These are phyloP conservation scores for Drosophila neoperkinsi DNA, from an alignment of 2,888 invertebrate species.

Conservation along the genomic window DNA sequence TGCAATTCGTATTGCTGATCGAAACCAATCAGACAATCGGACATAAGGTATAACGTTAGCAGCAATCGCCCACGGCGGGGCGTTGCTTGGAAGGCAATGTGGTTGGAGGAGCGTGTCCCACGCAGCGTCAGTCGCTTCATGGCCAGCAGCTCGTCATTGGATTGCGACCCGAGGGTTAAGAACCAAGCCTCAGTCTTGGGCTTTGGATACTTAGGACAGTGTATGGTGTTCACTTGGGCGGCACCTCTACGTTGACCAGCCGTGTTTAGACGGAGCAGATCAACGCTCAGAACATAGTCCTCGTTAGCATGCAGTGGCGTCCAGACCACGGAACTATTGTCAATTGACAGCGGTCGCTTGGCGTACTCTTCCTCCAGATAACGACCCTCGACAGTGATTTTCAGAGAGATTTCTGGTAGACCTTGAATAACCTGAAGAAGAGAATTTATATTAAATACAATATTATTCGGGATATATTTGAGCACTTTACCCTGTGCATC, in stretches of 20 bases:
- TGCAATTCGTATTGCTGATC: constrained; percentile 93
- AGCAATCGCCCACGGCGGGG: constrained; percentile 89
- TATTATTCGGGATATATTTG: not conserved
- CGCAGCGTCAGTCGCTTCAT: constrained; percentile 90
- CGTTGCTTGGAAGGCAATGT: constrained; percentile 88
- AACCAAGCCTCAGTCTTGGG: constrained; percentile 99
- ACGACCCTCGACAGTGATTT: constrained; percentile 87
- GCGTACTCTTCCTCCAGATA: constrained; percentile 81
- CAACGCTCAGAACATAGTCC: constrained; percentile 90
- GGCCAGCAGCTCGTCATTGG: constrained; percentile 90
- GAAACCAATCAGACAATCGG: constrained; percentile 96
- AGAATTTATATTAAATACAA: not conserved
- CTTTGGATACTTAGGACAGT: constrained; percentile 95
- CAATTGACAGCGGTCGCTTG: constrained; percentile 82
- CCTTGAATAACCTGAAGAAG: constrained; percentile 87
- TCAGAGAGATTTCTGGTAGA: constrained; percentile 88
- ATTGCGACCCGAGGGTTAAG: constrained; percentile 91
- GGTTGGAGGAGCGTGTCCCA: constrained; percentile 86
- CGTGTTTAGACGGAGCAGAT: constrained; percentile 86
- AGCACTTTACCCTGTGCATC: constrained; percentile 86
- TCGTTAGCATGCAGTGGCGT: constrained; percentile 88
- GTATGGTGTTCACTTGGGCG: constrained; percentile 87
- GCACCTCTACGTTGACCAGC: constrained; percentile 81
- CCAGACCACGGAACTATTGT: constrained; percentile 86
- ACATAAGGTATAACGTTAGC: constrained; percentile 93